These are phyloP conservation scores for Therioaphis trifolii DNA, from an alignment of 2,888 invertebrate genomes.

Conservation along the genomic window DNA sequence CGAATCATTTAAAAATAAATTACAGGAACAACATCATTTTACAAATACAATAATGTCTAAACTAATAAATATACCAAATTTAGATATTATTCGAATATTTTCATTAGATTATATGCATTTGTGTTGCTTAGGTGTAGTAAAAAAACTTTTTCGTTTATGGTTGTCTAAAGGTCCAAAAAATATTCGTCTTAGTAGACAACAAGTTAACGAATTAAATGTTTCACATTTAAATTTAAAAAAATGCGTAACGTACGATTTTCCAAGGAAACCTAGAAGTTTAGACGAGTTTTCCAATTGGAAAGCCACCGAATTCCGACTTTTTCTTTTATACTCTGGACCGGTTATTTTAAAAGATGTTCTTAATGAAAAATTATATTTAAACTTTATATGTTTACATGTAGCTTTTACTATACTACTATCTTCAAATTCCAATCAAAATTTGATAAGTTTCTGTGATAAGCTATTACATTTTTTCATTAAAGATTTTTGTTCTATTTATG, in stretches of 20 bases:
- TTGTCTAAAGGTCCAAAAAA: slow-evolving; percentile 20
- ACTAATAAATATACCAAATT: slow-evolving; percentile 16
- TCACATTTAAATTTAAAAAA: slow-evolving; percentile 10
- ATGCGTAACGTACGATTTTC: neutral
- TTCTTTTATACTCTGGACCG: neutral
- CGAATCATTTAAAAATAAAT: neutral
- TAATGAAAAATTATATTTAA: neutral
- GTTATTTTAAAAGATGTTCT: neutral
- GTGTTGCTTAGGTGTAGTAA: slow-evolving; percentile 7
- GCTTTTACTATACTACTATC: slow-evolving; percentile 3
- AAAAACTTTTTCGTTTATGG: slow-evolving; percentile 28
- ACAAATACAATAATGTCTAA: slow-evolving; percentile 24
- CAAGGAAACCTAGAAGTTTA: slow-evolving; percentile 4
- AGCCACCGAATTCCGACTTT: neutral
- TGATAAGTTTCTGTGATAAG: no score
- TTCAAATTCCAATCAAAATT: neutral
- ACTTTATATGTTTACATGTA: neutral
- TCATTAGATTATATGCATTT: slow-evolving; percentile 35
- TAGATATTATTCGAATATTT: slow-evolving; percentile 18
- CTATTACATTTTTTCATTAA: no score
- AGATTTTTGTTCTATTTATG: no score
- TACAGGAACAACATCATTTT: slow-evolving; percentile 22
- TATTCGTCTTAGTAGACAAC: slow-evolving; percentile 23
- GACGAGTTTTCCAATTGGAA: slow-evolving; percentile 2
- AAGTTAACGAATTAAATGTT: neutral